Evolutionary conservation across 2,888 invertebrate species (phyloP).

Genomic region (Euzetes globulus): DNA sequence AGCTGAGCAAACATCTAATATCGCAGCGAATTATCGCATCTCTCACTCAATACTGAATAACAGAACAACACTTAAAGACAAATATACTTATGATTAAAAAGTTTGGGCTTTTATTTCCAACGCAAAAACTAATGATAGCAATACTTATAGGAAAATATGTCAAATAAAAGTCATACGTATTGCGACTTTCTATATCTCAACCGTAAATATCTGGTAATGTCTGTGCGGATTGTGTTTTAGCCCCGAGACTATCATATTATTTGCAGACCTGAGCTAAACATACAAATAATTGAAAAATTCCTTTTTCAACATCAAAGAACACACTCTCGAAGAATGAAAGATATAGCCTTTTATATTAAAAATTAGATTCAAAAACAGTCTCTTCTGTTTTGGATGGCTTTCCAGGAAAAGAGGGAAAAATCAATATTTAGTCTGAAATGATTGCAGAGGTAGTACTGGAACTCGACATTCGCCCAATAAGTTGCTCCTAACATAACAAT

Average conservation of each 20-base stretch:
- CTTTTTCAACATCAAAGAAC: not conserved
- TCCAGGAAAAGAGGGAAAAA: not conserved
- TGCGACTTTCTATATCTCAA: no score
- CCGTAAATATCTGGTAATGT: no score
- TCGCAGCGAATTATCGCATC: not conserved
- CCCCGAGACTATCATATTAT: not conserved
- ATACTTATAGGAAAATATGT: no score
- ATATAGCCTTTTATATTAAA: not conserved
- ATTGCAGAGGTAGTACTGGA: not conserved
- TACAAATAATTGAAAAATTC: not conserved
- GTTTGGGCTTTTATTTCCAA: not conserved
- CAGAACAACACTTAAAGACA: not conserved
- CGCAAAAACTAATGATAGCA: no score
- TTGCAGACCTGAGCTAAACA: not conserved
- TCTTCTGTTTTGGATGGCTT: not conserved
- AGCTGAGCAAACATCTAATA: not conserved
- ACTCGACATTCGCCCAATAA: no score
- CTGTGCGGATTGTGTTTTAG: no score
- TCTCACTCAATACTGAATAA: not conserved
- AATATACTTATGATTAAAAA: not conserved
- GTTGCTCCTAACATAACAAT: no score
- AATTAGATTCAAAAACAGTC: not conserved
- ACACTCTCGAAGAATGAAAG: not conserved
- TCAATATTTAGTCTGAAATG: not conserved
- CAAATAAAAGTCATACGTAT: no score